Evolutionary conservation across 2,888 invertebrate genomes (phyloP).

Genomic region (Acrocyrtus sp.): DNA sequence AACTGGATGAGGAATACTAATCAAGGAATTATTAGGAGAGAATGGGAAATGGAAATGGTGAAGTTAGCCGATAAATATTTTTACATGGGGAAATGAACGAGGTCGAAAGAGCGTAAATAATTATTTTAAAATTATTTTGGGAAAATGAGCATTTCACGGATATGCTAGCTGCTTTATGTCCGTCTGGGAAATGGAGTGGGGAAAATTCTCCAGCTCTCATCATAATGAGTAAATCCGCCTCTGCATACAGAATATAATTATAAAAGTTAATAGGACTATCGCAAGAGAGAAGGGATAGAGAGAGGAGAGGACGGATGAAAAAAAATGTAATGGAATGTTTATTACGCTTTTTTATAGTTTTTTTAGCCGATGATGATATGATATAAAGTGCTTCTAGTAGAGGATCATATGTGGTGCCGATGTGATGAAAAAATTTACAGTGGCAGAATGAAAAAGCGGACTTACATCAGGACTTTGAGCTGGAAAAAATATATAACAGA

Average conservation of each 20-base stretch:
- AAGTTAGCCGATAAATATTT: not conserved
- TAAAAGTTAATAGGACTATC: not conserved
- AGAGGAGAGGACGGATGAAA: too few species aligned
- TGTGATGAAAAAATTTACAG: not conserved
- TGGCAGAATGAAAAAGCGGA: slow-evolving; percentile 6
- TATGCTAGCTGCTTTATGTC: not conserved
- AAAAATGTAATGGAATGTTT: not conserved
- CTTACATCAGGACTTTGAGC: slow-evolving; percentile 72
- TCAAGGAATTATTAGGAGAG: slow-evolving; percentile 23
- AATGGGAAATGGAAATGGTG: not conserved
- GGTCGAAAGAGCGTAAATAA: not conserved
- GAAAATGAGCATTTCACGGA: not conserved
- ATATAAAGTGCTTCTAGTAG: not conserved
- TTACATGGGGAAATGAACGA: not conserved
- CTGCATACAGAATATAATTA: not conserved
- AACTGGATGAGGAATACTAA: slow-evolving; percentile 51
- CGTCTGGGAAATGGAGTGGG: not conserved
- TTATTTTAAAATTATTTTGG: not conserved
- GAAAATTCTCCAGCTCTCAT: not conserved
- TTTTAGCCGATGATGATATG: not conserved
- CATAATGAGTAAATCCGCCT: not conserved
- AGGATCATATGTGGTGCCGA: not conserved
- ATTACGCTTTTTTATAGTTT: not conserved
- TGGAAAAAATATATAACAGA: too few species aligned
- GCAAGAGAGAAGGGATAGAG: not conserved